Base-by-base conservation (phyloP, 2,888 invertebrate genomes). In the Chironomus tentans region DNA sequence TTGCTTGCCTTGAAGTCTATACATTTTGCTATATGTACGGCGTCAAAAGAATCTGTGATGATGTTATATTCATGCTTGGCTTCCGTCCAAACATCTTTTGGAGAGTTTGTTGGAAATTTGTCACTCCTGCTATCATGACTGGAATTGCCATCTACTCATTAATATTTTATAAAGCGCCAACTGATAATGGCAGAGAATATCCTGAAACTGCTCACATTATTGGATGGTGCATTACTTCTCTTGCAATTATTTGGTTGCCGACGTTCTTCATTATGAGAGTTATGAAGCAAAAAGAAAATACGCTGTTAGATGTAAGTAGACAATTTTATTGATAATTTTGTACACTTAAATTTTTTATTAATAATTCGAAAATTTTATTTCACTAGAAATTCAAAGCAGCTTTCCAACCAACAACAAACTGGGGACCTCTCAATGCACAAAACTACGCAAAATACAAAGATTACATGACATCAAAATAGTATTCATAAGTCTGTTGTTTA, bases 61-160 rank as follows among this genome's bases (percentile, higher is more conserved):
- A 95, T 80, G 85, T 92, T 47, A 92, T 94, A 81, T 94, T 90
- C 81, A 94, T 94, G 94, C 83, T 92, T 79, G 88, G 89, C 18
- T 86, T 85, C 46, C 88, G 88, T 81, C 87, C 90, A 0, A 86
- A 89, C 1, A 79, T 88, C 48, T 94, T 93, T 81, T 94, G 94
- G 94, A 87, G 92, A 77, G 79, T 91, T 61, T 93, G 92, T 78
- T 95, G 94, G 94, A 88, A 88, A 0, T 69, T 92, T 7, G 82
- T 93, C 68, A 92, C 92, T 2, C 94, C 94, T 0, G 79, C 87
- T 0, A 85, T 92, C 77, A 89, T 94, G 86, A 84, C 89, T 3
- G 81, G 87, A 0, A 92, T 94, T 72, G 87, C 93, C 79, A 80
- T 92, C 7, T 93, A 92, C 81, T 89, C 90, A 2, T 81, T 91